phyloP scores from a whole-genome alignment of 2,888 invertebrate species.

The Caenorhabditis becei region DNA sequence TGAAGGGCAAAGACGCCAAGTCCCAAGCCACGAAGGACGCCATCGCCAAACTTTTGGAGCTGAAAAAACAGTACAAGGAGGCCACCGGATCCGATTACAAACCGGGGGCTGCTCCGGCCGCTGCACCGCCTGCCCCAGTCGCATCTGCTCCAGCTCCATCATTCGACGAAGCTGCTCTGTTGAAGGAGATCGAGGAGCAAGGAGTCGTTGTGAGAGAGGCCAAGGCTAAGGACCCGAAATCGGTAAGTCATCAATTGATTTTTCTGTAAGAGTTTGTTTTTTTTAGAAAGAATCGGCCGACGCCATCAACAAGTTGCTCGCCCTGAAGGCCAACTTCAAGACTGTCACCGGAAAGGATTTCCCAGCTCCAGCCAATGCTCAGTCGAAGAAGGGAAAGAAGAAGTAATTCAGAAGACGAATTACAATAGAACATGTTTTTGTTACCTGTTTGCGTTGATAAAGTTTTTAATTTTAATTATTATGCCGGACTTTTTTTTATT shows the following conservation, averaged over 20 bases:
- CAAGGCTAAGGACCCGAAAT: slow-evolving; percentile 74
- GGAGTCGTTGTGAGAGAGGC: slow-evolving; percentile 58
- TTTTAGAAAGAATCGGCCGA: slow-evolving; percentile 83
- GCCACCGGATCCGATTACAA: slow-evolving; percentile 84
- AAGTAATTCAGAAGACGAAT: slow-evolving; percentile 13
- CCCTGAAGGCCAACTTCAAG: slow-evolving; percentile 88
- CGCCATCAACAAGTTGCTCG: slow-evolving; percentile 85
- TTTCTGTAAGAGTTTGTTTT: neutral
- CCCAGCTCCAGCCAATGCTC: slow-evolving; percentile 42
- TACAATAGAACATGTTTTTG: slow-evolving; percentile 83
- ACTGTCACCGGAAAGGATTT: slow-evolving; percentile 86
- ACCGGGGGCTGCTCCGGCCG: slow-evolving; percentile 67
- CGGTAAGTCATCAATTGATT: slow-evolving; percentile 20
- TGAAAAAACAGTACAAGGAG: slow-evolving; percentile 89
- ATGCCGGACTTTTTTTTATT: too few species aligned
- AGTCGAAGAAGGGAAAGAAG: slow-evolving; percentile 56
- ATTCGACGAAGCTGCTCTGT: slow-evolving; percentile 30
- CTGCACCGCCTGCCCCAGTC: slow-evolving; percentile 41
- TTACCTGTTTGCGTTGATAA: slow-evolving; percentile 93
- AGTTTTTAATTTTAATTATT: slow-evolving; percentile 87
- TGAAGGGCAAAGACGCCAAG: slow-evolving; percentile 84
- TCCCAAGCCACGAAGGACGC: slow-evolving; percentile 84
- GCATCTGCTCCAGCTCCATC: slow-evolving; percentile 32
- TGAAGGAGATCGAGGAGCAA: slow-evolving; percentile 60
- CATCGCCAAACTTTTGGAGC: slow-evolving; percentile 85